Evolutionary conservation across 2,113 vertebrate species (phyloP), one percentile per base, ranked within the genome.

Genomic region (Amazona guildingii): DNA sequence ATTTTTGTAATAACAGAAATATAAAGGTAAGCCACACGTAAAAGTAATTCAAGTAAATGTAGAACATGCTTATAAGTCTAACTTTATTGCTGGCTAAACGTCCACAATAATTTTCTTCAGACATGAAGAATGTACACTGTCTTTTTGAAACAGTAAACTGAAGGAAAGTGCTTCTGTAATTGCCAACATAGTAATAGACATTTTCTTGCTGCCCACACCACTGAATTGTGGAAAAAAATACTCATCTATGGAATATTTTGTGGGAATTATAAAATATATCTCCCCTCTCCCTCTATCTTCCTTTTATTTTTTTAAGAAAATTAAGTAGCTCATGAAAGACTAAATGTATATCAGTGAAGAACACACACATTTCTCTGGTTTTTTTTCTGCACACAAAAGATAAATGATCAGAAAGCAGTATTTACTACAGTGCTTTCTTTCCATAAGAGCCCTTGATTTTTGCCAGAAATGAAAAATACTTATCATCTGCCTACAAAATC

Each of bases 71-170:
- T 93, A n/a, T 62, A 96, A 79, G 82, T 88, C 67, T 82, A 84
- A 69, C 74, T 73, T 92, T 95, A 78, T 74, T 85, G 67, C 90
- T 90, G 61, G 66, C 62, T 94, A 91, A 92, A 95, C 24, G n/a
- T 94, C 86, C 69, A 79, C 90, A 88, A 79, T 95, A 75, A 90
- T 96, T 95, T 96, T 92, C 64, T 88, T 88, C 79, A 96, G 89
- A 84, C 52, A 35, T 88, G 75, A 95, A 94, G 88, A 95, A 94
- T 55, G 28, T 73, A 74, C 35, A 39, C 72, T 73, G 83, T 79
- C 46, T 89, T 92, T 92, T 90, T 93, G 64, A 81, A 95, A 90
- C 48, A 59, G 37, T 82, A 81, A 51, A 44, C 46, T 68, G 92
- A 94, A 88, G 70, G 11, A 85, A 59, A 85, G 43, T 59, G 68